Evolutionary conservation across 1,140 invertebrate genomes (phyloP), one percentile per base, ranked within the genome.

Genomic region (Lanistes nyassanus): DNA sequence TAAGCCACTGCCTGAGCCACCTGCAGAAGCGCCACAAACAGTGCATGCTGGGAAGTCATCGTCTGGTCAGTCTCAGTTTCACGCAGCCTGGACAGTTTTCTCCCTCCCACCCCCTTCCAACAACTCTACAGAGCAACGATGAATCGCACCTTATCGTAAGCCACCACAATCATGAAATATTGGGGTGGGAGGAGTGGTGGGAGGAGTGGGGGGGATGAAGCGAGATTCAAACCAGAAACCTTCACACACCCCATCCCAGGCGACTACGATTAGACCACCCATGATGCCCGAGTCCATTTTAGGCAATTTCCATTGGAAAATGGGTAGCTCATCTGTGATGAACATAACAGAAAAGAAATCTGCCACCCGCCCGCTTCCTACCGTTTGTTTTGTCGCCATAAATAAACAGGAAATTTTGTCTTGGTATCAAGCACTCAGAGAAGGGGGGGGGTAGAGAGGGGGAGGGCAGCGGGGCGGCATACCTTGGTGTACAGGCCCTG

Each of bases 401-500:
- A 5, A 69, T 69, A 42, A 69, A 42, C 19, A 29, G 26, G n/a
- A 6, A 47, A 19, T 13, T 1, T 5, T 23, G 6, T 9, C 36
- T 2, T 9, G 29, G 64, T 42, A 26, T 65, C 51, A 34, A 70
- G 6, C 23, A 21, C 42, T 9, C 23, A 71, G 42, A 53, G 31
- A 56, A 16, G 16, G 36, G n/a, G 31, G 21, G 31, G 26, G 4
- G 26, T 21, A 64, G 47, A 64, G n/a, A n/a, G n/a, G 0, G 36
- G 42, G 37, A 64, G 36, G 31, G 70, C 62, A 39, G 65, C 64
- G 26, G 67, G 65, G 56, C 34, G 72, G 31, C 64, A 62, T 86
- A 92, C 92, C 89, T 93, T 93, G 0, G 92, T 93, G 78, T 93
- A 94, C 62, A 96, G 92, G 3, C 95, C 95, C 91, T 96, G 95